Base-by-base conservation (phyloP, 2,797 vertebrate species). In the Neomorphus geoffroyi region DNA sequence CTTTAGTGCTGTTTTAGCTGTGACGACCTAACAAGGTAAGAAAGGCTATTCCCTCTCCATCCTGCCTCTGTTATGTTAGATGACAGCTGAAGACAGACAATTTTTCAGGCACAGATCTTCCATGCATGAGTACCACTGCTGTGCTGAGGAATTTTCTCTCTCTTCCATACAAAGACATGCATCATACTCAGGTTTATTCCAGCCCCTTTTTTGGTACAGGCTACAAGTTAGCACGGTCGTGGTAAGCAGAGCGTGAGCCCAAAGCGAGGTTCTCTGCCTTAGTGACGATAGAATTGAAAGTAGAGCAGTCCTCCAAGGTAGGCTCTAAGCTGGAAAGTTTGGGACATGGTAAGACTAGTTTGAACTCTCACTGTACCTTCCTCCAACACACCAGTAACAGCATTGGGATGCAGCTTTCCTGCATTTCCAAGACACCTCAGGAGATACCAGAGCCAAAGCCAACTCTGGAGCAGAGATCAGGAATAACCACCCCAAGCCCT, bases 21-120 rank as follows among this genome's bases (percentile, higher is more conserved):
- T 0, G 2, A 39, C 7, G 35, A 41, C 18, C 73, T 75, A 17
- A 23, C 30, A 39, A 66, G 65, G 75, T 9, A 74, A 80, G 88
- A 45, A 77, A 28, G 82, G 67, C 73, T 27, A 2, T n/a, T 92
- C 86, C 62, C 62, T 60, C 80, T 86, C 80, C 93, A 73, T 43
- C 78, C 92, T 89, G 83, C 88, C 82, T 85, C 53, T 41, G 46
- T 77, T 92, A 18, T 73, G 17, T 14, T 10, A 80, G 83, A 45
- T 19, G 83, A 77, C 83, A 95, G 93, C 86, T 95, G 96, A 77
- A 90, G 88, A 60, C 94, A 90, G 80, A 30, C 43, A 27, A 12
- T 86, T 86, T 93, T 88, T 70, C 90, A 94, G 73, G 70, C 92
- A 60, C 54, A 70, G 60, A 27, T 53, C 77, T 48, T 69, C 88